phyloP scores from a whole-genome alignment of 2,888 invertebrate species.

The Scaeva pyrastri region DNA sequence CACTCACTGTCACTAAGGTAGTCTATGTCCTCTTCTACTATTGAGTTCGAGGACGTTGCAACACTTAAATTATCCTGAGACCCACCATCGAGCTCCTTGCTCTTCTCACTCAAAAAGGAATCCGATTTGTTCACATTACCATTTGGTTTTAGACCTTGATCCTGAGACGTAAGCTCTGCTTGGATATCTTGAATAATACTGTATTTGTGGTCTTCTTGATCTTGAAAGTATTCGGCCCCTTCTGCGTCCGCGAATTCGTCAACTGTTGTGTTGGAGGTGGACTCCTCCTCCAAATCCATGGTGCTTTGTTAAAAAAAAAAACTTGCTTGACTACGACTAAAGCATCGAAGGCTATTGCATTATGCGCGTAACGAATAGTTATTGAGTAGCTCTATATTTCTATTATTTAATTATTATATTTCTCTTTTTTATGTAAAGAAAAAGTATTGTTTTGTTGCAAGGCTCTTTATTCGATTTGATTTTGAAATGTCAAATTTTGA shows the following conservation, averaged over 20 bases:
- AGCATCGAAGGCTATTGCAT: slow-evolving; percentile 42
- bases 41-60: slow-evolving; percentile 75
- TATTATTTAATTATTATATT: slow-evolving; percentile 30
- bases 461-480: slow-evolving; percentile 33
- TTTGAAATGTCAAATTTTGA: slow-evolving; percentile 49
- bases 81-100: slow-evolving; percentile 79
- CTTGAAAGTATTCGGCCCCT: slow-evolving; percentile 78
- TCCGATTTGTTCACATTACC: slow-evolving; percentile 77
- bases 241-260: slow-evolving; percentile 81
- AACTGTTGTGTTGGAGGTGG: slow-evolving; percentile 42
- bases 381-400: background rate
- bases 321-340: background rate
- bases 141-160: slow-evolving; percentile 63
- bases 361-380: slow-evolving; percentile 11
- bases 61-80: slow-evolving; percentile 80
- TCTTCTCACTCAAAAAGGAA: slow-evolving; percentile 77
- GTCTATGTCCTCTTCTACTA: slow-evolving; percentile 85
- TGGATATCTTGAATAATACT: slow-evolving; percentile 81
- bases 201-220: slow-evolving; percentile 78
- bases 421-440: slow-evolving; percentile 28
- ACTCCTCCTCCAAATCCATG: slow-evolving; percentile 66
- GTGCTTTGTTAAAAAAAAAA: background rate
- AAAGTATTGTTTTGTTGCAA: slow-evolving; percentile 61
- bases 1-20: slow-evolving; percentile 90
- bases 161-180: slow-evolving; percentile 78